These are phyloP conservation scores for Drosophila helvetica DNA, from an alignment of 2,888 invertebrate genomes.

Conservation along the genomic window DNA sequence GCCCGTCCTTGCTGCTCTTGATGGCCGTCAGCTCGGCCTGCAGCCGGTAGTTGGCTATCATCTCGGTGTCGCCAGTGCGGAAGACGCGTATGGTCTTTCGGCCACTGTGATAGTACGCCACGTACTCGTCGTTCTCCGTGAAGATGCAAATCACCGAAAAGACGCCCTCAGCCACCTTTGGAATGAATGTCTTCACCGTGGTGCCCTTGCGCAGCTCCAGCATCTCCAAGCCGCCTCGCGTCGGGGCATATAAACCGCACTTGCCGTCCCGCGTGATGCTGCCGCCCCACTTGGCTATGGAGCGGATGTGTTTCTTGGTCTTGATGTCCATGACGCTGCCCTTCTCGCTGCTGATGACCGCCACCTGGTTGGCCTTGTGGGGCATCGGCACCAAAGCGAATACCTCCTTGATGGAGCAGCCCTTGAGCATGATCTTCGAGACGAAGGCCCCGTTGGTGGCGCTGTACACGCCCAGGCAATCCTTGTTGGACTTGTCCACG, in stretches of 20 bases:
- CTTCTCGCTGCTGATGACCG: constrained; percentile 95
- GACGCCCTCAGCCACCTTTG: constrained; percentile 97
- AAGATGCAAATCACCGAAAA: constrained; percentile 98
- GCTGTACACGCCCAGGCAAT: constrained; percentile 93
- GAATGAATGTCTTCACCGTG: constrained; percentile 94
- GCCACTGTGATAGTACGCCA: constrained; percentile 97
- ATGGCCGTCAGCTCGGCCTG: constrained; percentile 95
- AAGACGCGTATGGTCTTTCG: constrained; percentile 97
- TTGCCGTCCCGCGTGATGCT: constrained; percentile 94
- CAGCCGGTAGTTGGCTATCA: constrained; percentile 96
- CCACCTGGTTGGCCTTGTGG: constrained; percentile 93
- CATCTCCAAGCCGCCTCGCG: constrained; percentile 96
- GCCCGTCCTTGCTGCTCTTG: constrained; percentile 90
- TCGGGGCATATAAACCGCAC: constrained; percentile 95
- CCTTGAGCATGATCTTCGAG: constrained; percentile 85
- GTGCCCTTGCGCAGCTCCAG: constrained; percentile 95
- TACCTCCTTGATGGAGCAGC: constrained; percentile 88
- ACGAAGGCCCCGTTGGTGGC: constrained; percentile 89
- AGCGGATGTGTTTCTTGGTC: constrained; percentile 93
- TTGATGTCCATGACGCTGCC: constrained; percentile 95
- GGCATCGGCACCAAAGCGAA: constrained; percentile 91
- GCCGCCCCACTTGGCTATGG: constrained; percentile 96
- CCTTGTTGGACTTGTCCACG: constrained; percentile 91
- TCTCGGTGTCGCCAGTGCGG: constrained; percentile 93
- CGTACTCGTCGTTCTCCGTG: constrained; percentile 96